Evolutionary conservation across 1,140 invertebrate genomes (phyloP).

Genomic region (Mesaphorura yosii): DNA sequence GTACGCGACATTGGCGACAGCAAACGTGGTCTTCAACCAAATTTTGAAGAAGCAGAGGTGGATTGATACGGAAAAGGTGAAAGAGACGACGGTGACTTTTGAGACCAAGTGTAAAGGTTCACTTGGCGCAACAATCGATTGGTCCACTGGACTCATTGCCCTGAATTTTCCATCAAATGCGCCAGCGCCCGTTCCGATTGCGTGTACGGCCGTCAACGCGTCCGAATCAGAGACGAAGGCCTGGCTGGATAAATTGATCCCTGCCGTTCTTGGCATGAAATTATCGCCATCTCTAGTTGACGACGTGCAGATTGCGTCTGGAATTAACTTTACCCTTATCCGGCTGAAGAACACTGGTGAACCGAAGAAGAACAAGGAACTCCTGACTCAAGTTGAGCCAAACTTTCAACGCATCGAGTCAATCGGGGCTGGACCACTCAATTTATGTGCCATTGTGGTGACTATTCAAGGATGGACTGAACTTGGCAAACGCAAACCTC

Average conservation of each 20-base stretch:
- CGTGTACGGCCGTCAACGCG: too few relatives aligned
- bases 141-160: background rate
- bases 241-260: background rate
- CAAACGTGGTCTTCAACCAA: slow-evolving; percentile 38
- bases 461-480: too few relatives aligned
- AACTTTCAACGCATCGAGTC: too few relatives aligned
- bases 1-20: slow-evolving; percentile 47
- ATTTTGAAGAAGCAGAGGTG: background rate
- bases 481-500: slow-evolving; percentile 29
- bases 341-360: background rate
- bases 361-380: background rate
- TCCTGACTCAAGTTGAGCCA: background rate
- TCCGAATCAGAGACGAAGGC: too few relatives aligned
- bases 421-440: too few relatives aligned
- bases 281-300: background rate
- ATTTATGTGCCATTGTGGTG: too few relatives aligned
- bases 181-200: background rate
- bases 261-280: background rate
- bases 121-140: slow-evolving; percentile 1
- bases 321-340: background rate
- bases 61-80: background rate
- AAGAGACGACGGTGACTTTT: slow-evolving; percentile 8
- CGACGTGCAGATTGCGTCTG: background rate
- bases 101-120: slow-evolving; percentile 14
- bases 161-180: slow-evolving; percentile 13